Conservation (phyloP, 2,797 vertebrate species). For the Simalia tracyae region DNA sequence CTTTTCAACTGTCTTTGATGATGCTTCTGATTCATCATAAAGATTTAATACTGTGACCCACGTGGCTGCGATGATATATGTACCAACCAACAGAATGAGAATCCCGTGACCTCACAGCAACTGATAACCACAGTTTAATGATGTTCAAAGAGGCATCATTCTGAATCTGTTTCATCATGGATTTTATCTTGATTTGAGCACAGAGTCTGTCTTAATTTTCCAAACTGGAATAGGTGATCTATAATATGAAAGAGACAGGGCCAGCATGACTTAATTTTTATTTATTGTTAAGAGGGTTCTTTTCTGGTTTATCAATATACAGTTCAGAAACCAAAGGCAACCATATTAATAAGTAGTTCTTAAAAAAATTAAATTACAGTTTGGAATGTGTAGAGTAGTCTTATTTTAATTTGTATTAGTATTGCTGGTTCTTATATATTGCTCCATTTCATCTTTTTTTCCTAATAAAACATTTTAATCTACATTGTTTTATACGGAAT, state of each 20-base stretch:
- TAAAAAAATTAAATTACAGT: not conserved
- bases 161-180: not conserved
- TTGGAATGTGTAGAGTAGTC: not conserved
- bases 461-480: not conserved
- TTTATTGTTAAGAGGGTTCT: not conserved
- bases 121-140: not conserved
- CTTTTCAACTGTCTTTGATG: not conserved
- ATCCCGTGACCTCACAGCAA: conserved; percentile 8
- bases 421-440: not conserved
- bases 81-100: not conserved
- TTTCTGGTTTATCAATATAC: not conserved
- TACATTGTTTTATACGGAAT: not conserved
- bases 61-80: not conserved
- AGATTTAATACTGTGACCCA: not conserved
- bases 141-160: not conserved
- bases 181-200: not conserved
- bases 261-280: not conserved
- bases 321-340: not conserved
- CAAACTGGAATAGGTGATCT: not conserved
- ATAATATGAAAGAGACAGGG: not conserved
- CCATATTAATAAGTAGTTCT: not conserved
- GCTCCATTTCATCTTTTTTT: not conserved
- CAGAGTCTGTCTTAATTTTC: not conserved
- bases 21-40: not conserved
- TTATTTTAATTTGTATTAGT: not conserved